Base-by-base conservation (phyloP, 2,888 invertebrate species). In the Eupithecia subfuscata region DNA sequence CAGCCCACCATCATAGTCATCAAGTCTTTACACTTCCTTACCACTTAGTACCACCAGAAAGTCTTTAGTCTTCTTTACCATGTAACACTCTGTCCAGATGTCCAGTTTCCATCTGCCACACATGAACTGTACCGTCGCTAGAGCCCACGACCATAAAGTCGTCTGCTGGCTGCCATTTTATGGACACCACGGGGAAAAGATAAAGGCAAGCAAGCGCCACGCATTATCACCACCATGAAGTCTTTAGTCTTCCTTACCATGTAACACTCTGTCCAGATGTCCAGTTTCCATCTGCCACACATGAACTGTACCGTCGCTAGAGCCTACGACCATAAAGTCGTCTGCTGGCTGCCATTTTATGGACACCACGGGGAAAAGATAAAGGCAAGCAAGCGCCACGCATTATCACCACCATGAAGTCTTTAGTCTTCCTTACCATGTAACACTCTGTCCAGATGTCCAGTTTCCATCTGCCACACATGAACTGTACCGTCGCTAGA, bases 211-310 rank as follows among this genome's bases (percentile, higher is more conserved):
- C 99, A 56, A 99, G 95, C 73, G 99, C 97, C 40, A 99, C 97
- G 90, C 99, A 99, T 89, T 99, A n/a, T n/a, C n/a, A 30, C 30
- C 30, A 30, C 30, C 30, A 30, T 1, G 2, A 30, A 2, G 30
- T 30, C 30, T 37, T 4, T 37, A 40, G 48, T 18, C 16, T 14
- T 22, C 0, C 87, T 87, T 81, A 96, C 97, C 99, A 89, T 99
- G 98, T 1, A 99, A 95, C 14, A 99, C 99, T 70, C 99, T 96
- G 90, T 99, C 99, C 84, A 99, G 93, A 88, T 99, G 99, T 0
- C 99, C 99, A 2, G 99, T 99, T 94, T 99, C 99, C 99, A 99
- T 99, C 95, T 99, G 99, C 99, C 99, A 99, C 0, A 99, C 99
- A 91, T 99, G 99, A 2, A 99, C 99, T 0, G 99, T 98, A 2